phyloP scores from a whole-genome alignment of 2,797 vertebrate genomes.

The Glyptemys insculpta region DNA sequence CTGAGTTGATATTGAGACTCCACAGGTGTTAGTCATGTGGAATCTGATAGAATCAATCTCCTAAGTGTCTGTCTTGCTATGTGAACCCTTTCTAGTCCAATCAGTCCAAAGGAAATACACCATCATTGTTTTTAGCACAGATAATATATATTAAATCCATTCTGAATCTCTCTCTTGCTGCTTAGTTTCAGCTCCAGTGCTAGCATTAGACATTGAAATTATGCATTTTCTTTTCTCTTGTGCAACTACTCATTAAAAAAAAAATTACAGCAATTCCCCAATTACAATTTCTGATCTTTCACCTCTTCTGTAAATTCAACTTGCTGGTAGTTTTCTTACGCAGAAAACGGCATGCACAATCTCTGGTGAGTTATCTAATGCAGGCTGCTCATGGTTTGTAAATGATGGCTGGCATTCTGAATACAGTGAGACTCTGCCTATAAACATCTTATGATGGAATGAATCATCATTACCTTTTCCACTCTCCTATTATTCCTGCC shows the following conservation, averaged over 20 bases:
- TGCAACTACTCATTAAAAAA: constrained; percentile 2
- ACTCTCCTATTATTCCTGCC: background rate
- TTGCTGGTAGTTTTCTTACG: background rate
- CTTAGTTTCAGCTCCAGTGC: background rate
- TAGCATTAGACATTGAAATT: background rate
- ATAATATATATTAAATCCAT: background rate
- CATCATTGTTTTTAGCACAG: background rate
- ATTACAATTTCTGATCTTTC: background rate
- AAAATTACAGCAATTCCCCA: background rate
- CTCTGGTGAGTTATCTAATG: background rate
- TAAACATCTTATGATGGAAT: constrained; percentile 8
- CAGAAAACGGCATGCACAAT: background rate
- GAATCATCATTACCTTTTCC: constrained; percentile 26
- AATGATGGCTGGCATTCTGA: constrained; percentile 20
- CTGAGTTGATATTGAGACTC: background rate
- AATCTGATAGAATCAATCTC: background rate
- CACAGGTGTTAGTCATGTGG: background rate
- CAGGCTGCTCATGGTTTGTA: rapidly evolving
- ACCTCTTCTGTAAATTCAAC: background rate
- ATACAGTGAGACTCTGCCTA: background rate
- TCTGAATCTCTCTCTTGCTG: background rate
- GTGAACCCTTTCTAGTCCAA: background rate
- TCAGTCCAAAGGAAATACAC: background rate
- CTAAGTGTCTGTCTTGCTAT: background rate
- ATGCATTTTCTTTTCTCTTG: background rate